A percentile compares a stretch with the other conserved stretches of the same genome.
Evolutionary conservation across 2,888 invertebrate genomes (phyloP).

Genomic region (Lordiphosa fenestrarum): DNA sequence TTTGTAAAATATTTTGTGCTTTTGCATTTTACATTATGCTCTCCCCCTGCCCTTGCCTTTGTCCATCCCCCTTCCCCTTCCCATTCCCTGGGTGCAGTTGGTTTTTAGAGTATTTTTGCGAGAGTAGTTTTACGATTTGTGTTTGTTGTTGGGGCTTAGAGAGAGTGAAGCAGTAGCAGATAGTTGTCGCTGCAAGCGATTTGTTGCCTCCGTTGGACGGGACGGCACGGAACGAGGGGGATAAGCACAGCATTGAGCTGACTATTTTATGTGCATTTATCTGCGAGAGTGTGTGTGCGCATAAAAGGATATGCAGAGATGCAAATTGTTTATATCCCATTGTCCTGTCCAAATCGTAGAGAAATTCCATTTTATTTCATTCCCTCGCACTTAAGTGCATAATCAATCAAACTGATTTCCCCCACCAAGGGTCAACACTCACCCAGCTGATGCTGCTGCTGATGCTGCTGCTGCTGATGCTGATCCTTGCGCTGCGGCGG

Average conservation of each 20-base stretch:
- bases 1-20: constrained; percentile 68
- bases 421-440: constrained; percentile 50
- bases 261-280: constrained; percentile 61
- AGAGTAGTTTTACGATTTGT: constrained; percentile 10
- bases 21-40: constrained; percentile 59
- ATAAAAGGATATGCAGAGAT: constrained; percentile 66
- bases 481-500: constrained; percentile 70
- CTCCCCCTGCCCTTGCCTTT: background rate
- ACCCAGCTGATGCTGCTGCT: constrained; percentile 63
- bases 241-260: constrained; percentile 28
- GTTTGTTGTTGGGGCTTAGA: constrained; percentile 7
- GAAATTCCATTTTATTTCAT: constrained; percentile 56
- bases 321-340: constrained; percentile 59
- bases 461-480: constrained; percentile 59
- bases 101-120: constrained; percentile 26
- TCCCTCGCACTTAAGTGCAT: constrained; percentile 68
- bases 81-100: constrained; percentile 7
- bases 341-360: constrained; percentile 1
- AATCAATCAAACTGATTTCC: constrained; percentile 78
- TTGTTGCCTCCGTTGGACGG: constrained; percentile 43
- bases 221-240: background rate
- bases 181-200: constrained; percentile 66
- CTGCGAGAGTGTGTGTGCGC: constrained; percentile 29
- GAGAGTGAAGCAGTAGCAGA: constrained; percentile 18
- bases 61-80: too few relatives aligned